These are phyloP conservation scores for Aleiodes leptofemur DNA, from an alignment of 2,888 invertebrate species.

Conservation along the genomic window DNA sequence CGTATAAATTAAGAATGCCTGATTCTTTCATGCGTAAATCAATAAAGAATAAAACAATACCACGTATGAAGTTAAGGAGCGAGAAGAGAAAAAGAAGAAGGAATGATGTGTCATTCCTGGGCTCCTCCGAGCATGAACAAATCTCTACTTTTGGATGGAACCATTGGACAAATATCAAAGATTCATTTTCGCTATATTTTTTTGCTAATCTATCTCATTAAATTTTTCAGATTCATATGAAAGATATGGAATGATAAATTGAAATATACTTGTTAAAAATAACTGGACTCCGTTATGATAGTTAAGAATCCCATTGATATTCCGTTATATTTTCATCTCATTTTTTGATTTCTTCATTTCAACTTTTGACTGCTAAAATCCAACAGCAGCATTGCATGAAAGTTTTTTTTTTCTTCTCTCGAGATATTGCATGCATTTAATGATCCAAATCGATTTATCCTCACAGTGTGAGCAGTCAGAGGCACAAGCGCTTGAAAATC, in stretches of 20 bases:
- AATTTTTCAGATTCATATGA: constrained; percentile 18
- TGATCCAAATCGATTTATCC: constrained; percentile 36
- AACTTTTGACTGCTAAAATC: constrained; percentile 1
- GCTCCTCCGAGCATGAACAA: constrained; percentile 37
- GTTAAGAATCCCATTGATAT: neutral
- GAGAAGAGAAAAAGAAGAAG: constrained; percentile 21
- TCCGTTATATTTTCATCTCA: too few species aligned
- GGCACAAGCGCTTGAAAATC: constrained; percentile 24
- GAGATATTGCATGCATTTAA: constrained; percentile 44
- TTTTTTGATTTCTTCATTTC: neutral
- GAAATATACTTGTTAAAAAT: neutral
- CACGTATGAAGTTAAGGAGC: constrained; percentile 23
- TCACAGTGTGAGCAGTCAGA: constrained; percentile 6
- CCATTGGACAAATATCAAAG: constrained; percentile 34
- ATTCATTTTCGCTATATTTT: neutral
- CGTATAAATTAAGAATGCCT: constrained; percentile 26
- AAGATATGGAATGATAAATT: constrained; percentile 7
- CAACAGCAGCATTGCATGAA: neutral
- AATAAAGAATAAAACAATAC: constrained; percentile 38
- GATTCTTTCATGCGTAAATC: constrained; percentile 24
- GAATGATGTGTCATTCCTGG: constrained; percentile 20
- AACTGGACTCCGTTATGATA: constrained; percentile 33
- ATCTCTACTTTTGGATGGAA: constrained; percentile 18
- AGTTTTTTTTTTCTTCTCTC: neutral
- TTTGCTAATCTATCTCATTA: constrained; percentile 25